Base-by-base conservation (phyloP, 2,888 invertebrate species). In the Lamproptera curius region DNA sequence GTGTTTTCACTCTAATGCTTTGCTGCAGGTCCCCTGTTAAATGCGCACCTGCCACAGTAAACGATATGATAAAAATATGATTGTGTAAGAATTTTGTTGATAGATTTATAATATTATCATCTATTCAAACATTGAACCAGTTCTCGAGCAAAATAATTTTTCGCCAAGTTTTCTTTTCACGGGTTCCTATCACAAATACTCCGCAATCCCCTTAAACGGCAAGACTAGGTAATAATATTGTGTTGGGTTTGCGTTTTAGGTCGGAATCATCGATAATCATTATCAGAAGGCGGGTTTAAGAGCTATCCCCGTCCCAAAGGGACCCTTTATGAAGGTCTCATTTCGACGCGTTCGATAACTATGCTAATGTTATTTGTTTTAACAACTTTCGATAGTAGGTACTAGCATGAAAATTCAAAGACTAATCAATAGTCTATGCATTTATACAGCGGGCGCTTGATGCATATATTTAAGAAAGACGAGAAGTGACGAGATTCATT, bases 231-330 rank as follows among this genome's bases (percentile, higher is more conserved):
- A 86, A 84, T 85, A 84, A 85, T 86, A 85, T 82, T 82, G 48
- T 48, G 76, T 78, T 74, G 68, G 48, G 71, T 73, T 73, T 70
- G 76, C 65, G 74, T 72, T 82, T 82, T 70, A 72, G 77, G 80
- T 73, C 71, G 65, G 76, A 84, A 85, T 87, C 86, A 87, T 87
- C 86, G 82, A 85, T 84, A 85, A 85, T 87, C 86, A 86, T 87
- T 87, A 87, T 87, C 80, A 83, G 79, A 75, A 80, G 80, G 82
- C 79, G 85, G 82, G 83, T 79, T 81, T 86, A 82, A 86, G 83
- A 85, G 80, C 75, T 78, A 73, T 76, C 76, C 76, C 73, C 64
- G 71, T 71, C 83, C 83, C 85, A 61, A 56, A 63, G 86, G 85
- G 80, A 81, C 85, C 31, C 82, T 77, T 85, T 84, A 77, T 77